Evolutionary conservation across 1,140 invertebrate genomes (phyloP).

Genomic region (Rhizoglyphus robini): DNA sequence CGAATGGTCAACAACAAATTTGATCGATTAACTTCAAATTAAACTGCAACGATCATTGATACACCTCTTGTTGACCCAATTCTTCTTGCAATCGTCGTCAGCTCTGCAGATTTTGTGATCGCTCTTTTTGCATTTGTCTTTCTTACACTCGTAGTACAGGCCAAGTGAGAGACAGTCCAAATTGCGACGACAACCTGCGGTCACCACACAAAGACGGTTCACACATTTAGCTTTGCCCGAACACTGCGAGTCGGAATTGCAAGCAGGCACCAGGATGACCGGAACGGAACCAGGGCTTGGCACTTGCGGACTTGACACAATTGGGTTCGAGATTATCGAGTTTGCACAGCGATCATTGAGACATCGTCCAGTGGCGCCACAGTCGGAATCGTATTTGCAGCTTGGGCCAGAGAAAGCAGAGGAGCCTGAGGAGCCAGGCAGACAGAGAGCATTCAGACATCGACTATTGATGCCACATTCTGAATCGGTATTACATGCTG

Average conservation of each 20-base stretch:
- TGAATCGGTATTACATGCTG: background rate
- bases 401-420: background rate
- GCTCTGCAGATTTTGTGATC: background rate
- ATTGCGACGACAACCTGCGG: background rate
- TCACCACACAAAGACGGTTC: background rate
- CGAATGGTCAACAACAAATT: too few relatives aligned
- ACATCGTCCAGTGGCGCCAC: background rate
- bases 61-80: background rate
- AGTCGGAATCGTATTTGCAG: background rate
- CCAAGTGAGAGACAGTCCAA: slow-evolving; percentile 4
- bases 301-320: background rate
- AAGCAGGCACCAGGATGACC: too few relatives aligned
- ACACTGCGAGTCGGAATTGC: background rate
- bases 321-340: background rate
- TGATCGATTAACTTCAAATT: too few relatives aligned
- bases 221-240: background rate
- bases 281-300: background rate
- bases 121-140: background rate
- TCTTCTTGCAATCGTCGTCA: background rate
- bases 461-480: slow-evolving; percentile 11
- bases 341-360: too few relatives aligned
- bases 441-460: background rate
- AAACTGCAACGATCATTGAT: too few relatives aligned
- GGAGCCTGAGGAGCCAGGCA: too few relatives aligned
- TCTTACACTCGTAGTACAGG: slow-evolving; percentile 1